Base-by-base conservation (phyloP, 2,797 vertebrate genomes). In the Lacerta agilis region DNA sequence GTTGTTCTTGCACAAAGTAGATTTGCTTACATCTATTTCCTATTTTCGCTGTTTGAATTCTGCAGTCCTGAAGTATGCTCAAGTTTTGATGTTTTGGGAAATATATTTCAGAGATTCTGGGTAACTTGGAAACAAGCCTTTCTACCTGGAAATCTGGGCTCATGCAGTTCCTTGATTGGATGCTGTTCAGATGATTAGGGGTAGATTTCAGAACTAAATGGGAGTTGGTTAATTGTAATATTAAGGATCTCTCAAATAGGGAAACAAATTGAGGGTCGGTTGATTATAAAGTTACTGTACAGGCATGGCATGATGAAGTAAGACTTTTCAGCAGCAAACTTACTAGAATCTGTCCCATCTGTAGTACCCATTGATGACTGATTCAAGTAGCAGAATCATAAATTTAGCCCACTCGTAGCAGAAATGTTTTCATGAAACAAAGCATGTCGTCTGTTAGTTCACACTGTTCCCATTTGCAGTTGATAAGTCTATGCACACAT, bases 401-500 rank as follows among this genome's bases (percentile, higher is more conserved):
- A 89, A 79, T 85, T 89, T 92, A 86, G 89, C 82, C 82, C 83
- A 17, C 66, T 38, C 4, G 55, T 55, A 89, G 86, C 64, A 77
- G 89, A 92, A 93, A 72, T 90, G 76, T 79, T 83, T 89, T 66
- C 82, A 82, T 82, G 72, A 79, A 84, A 77, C 8, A 83, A 89
- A 64, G 43, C 81, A 43, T 86, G 69, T 79, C 2, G 72, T 90
- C 89, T 96, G 20, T 79, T 94, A 90, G 86, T 92, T 94, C 93
- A 75, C 36, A 67, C 88, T 93, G 89, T 93, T 90, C n/a, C 10
- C 55, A 8, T 66, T 43, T 72, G 64, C 71, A 91, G 88, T 94
- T 94, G 88, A 87, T 92, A 90, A 96, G 94, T 94, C 93, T 90
- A 92, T 86, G 75, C 55, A 82, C 90, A 94, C 71, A 36, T 87